Conservation (phyloP, 2,888 invertebrate genomes). For the Cartodere bifasciata region DNA sequence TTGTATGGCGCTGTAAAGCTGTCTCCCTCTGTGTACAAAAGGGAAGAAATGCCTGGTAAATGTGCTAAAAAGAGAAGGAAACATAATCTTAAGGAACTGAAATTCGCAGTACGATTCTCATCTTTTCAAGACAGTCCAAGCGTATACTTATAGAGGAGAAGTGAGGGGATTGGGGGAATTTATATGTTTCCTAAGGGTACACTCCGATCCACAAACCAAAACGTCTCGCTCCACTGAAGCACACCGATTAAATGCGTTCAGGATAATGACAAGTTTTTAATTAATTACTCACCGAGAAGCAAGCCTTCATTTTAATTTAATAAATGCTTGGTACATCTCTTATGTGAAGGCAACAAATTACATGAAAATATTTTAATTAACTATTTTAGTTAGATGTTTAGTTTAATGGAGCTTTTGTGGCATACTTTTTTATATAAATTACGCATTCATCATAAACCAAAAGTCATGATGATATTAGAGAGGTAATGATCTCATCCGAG, state of each 20-base stretch:
- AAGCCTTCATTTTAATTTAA: slow-evolving; percentile 27
- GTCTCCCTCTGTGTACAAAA: slow-evolving; percentile 23
- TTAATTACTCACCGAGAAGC: slow-evolving; percentile 28
- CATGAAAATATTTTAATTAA: slow-evolving; percentile 10
- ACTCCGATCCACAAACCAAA: slow-evolving; percentile 28
- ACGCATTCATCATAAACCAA: no score
- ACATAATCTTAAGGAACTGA: slow-evolving; percentile 34
- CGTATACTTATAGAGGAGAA: slow-evolving; percentile 29
- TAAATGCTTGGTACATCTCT: slow-evolving; percentile 21
- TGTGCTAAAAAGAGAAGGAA: slow-evolving; percentile 23
- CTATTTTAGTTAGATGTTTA: no score
- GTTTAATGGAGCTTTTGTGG: no score
- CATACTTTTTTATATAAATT: no score
- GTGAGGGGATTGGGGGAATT: slow-evolving; percentile 22
- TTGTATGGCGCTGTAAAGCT: slow-evolving; percentile 23
- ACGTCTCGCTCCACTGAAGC: slow-evolving; percentile 27
- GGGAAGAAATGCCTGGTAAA: slow-evolving; percentile 12
- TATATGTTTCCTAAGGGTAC: slow-evolving; percentile 33
- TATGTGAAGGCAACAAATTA: slow-evolving; percentile 6
- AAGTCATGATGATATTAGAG: no score
- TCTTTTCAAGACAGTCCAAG: slow-evolving; percentile 35
- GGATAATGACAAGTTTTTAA: slow-evolving; percentile 31
- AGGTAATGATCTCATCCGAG: no score
- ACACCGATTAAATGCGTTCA: slow-evolving; percentile 25
- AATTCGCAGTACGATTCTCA: slow-evolving; percentile 35